Evolutionary conservation across 2,888 invertebrate genomes (phyloP).

Genomic region (Chirona hameri): DNA sequence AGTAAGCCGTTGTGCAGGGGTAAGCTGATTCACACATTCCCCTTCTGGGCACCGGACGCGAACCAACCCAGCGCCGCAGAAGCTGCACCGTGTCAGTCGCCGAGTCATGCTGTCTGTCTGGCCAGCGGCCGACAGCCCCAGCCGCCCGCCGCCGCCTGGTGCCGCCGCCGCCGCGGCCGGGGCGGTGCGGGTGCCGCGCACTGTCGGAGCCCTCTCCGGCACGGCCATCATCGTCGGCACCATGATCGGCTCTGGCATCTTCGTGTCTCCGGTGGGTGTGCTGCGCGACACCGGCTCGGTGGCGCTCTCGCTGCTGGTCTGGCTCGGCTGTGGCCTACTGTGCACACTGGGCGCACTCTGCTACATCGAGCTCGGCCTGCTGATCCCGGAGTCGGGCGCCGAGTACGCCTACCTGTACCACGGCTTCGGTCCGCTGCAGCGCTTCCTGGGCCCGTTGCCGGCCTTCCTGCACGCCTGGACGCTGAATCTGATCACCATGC

Average conservation of each 20-base stretch:
- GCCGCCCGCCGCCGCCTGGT: background rate
- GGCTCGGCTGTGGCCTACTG: slow-evolving; percentile 72
- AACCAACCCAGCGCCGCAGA: too few relatives aligned
- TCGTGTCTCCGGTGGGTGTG: slow-evolving; percentile 76
- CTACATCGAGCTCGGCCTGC: slow-evolving; percentile 59
- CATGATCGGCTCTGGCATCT: slow-evolving; percentile 86
- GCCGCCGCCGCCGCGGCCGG: background rate
- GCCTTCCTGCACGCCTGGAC: slow-evolving; percentile 75
- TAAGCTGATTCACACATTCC: too few relatives aligned
- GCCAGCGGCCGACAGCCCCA: too few relatives aligned
- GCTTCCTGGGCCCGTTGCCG: slow-evolving; percentile 46
- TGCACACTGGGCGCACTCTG: slow-evolving; percentile 76
- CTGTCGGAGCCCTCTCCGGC: slow-evolving; percentile 71
- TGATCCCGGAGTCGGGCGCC: slow-evolving; percentile 66
- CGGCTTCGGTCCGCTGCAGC: slow-evolving; percentile 60
- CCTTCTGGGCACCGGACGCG: too few relatives aligned
- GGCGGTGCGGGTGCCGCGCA: background rate
- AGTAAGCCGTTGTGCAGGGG: too few relatives aligned
- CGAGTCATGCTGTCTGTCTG: too few relatives aligned
- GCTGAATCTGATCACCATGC: slow-evolving; percentile 66
- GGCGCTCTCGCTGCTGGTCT: slow-evolving; percentile 70
- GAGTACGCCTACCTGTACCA: slow-evolving; percentile 76
- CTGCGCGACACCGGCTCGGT: slow-evolving; percentile 74
- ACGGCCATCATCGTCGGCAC: slow-evolving; percentile 78
- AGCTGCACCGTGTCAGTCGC: too few relatives aligned